Conservation (phyloP, 2,888 invertebrate species). For the Sphaerophoria taeniata region DNA sequence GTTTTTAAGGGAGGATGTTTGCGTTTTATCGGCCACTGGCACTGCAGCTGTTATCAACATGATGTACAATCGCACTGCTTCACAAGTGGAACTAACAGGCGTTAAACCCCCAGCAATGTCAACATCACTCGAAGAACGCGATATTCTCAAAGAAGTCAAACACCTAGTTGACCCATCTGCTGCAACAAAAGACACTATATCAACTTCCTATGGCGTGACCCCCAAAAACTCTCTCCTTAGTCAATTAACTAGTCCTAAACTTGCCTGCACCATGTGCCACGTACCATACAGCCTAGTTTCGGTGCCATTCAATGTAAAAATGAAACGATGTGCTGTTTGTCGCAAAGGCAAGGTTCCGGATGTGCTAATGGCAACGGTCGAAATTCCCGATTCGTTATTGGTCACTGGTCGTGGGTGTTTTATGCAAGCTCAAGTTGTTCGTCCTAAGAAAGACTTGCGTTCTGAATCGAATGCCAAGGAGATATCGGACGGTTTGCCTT, state of each 20-base stretch:
- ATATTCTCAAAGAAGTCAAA: conserved; percentile 76
- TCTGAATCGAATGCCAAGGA: conserved; percentile 95
- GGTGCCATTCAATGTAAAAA: conserved; percentile 89
- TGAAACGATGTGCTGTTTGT: conserved; percentile 89
- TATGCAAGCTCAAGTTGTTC: conserved; percentile 89
- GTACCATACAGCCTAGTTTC: conserved; percentile 91
- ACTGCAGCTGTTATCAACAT: conserved; percentile 94
- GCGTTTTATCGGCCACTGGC: conserved; percentile 95
- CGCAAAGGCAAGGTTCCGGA: conserved; percentile 94
- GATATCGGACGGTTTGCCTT: conserved; percentile 97
- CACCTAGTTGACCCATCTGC: conserved; percentile 39
- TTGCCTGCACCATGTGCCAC: conserved; percentile 85
- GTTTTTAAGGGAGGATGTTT: conserved; percentile 93
- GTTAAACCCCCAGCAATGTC: conserved; percentile 81
- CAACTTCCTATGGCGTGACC: conserved; percentile 76
- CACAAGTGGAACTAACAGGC: conserved; percentile 79
- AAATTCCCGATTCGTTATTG: conserved; percentile 90
- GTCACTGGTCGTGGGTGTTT: conserved; percentile 88
- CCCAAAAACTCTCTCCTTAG: conserved; percentile 52
- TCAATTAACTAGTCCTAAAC: conserved; percentile 49
- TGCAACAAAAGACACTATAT: conserved; percentile 76
- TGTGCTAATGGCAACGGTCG: conserved; percentile 94
- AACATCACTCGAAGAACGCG: conserved; percentile 84
- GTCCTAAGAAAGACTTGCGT: conserved; percentile 90
- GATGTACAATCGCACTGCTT: conserved; percentile 83